Evolutionary conservation across 1,140 invertebrate genomes (phyloP).

Genomic region (Drosophila teissieri): DNA sequence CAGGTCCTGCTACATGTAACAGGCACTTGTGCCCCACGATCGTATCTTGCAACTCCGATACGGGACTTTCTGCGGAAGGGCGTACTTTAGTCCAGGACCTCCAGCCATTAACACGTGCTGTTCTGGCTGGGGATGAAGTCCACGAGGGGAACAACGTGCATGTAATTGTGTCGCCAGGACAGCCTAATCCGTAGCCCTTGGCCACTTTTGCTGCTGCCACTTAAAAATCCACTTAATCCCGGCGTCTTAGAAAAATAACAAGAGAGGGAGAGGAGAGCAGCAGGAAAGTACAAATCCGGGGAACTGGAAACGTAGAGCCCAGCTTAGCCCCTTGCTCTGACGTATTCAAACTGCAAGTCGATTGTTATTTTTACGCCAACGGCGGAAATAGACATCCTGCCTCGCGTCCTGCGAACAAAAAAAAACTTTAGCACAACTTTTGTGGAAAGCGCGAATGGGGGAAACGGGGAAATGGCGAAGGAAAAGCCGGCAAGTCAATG

Average conservation of each 20-base stretch:
- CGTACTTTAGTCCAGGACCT: background rate
- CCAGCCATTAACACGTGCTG: slow-evolving; percentile 73
- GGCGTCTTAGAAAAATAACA: slow-evolving; percentile 58
- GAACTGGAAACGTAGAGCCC: slow-evolving; percentile 2
- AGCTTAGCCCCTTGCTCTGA: slow-evolving; percentile 40
- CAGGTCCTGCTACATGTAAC: too few relatives aligned
- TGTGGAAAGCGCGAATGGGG: slow-evolving; percentile 46
- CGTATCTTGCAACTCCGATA: background rate
- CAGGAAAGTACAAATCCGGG: slow-evolving; percentile 16
- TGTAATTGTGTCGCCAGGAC: slow-evolving; percentile 76
- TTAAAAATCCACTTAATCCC: slow-evolving; percentile 83
- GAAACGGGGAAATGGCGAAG: slow-evolving; percentile 21
- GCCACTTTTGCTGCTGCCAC: slow-evolving; percentile 79
- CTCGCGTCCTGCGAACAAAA: slow-evolving; percentile 28
- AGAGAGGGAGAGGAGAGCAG: slow-evolving; percentile 21
- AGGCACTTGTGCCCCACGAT: background rate
- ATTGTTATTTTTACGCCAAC: slow-evolving; percentile 79
- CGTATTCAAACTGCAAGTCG: slow-evolving; percentile 82
- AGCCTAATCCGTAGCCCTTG: slow-evolving; percentile 65
- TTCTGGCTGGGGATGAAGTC: slow-evolving; percentile 48
- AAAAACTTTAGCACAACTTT: slow-evolving; percentile 73
- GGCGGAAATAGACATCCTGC: slow-evolving; percentile 72
- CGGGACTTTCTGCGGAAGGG: background rate
- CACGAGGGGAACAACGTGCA: slow-evolving; percentile 55
- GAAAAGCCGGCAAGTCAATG: slow-evolving; percentile 41